Evolutionary conservation across 2,888 invertebrate genomes (phyloP), one percentile per base, ranked within the genome.

Genomic region (Phanerotoma sp.): DNA sequence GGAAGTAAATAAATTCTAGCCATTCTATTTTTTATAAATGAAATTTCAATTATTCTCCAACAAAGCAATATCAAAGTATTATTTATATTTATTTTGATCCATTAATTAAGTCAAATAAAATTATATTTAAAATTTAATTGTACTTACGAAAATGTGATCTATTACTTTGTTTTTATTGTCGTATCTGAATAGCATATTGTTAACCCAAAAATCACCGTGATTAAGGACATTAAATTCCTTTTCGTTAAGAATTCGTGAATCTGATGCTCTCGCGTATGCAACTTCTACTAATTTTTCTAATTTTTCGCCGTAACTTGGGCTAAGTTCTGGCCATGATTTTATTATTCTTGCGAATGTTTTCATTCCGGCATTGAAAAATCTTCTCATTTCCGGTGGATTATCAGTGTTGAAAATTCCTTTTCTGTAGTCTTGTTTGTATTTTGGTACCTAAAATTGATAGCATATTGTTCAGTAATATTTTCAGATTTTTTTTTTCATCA

Each of bases 101-200:
- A n/a, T n/a, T n/a, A n/a, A n/a, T n/a, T n/a, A n/a, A n/a, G n/a
- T n/a, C n/a, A n/a, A n/a, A n/a, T n/a, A n/a, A n/a, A n/a, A n/a
- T n/a, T n/a, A n/a, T n/a, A n/a, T n/a, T n/a, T n/a, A 25, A 20
- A 18, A 13, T 21, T 33, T 10, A 35, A 35, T 13, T 42, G 44
- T 54, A 68, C 70, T 66, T 58, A 76, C 76, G 46, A 72, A 72
- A 45, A 74, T 73, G 7, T 73, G 72, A 9, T 60, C 57, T n/a
- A 60, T 51, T 1, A 67, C 70, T 25, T 68, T 64, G 16, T 60
- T 58, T 4, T 66, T 53, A 13, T 64, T 56, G 51, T 74, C 62
- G 55, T 75, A 75, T n/a, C 64, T 64, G 62, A 75, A 76, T 7
- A 76, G 42, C 74, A 75, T 75, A 41, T 75, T 76, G 54, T 76